Conservation (phyloP, 2,113 vertebrate species). For the Australoheros scitulus region DNA sequence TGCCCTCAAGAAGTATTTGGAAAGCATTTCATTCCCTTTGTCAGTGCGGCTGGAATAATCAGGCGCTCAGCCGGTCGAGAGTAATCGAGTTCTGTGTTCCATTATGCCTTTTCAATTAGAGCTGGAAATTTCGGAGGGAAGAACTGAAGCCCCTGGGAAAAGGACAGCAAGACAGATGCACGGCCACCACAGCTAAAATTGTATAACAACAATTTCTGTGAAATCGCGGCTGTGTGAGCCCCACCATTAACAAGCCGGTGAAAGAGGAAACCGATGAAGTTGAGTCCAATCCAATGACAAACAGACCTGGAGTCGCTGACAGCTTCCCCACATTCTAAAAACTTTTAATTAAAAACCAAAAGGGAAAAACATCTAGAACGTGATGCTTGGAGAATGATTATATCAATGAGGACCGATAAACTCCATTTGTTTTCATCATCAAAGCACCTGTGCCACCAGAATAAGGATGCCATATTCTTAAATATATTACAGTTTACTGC, state of each 20-base stretch:
- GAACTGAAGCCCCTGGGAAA: not conserved
- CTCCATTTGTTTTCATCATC: not conserved
- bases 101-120: constrained; percentile 41
- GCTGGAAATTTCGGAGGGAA: constrained; percentile 1
- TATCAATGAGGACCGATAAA: not conserved
- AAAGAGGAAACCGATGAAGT: not conserved
- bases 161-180: not conserved
- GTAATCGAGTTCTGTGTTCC: constrained; percentile 20
- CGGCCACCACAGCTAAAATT: not conserved
- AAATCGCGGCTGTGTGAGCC: not conserved
- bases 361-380: not conserved
- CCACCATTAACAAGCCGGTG: not conserved
- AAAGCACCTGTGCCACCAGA: not conserved
- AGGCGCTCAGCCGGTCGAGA: not conserved
- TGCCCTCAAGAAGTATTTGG: constrained; percentile 32
- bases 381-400: not conserved
- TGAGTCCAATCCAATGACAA: not conserved
- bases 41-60: constrained; percentile 32
- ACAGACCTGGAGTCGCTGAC: not conserved
- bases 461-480: not conserved
- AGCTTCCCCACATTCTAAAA: not conserved
- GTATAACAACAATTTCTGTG: not conserved
- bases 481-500: not conserved
- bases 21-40: constrained; percentile 29
- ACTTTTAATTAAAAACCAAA: not conserved